Percentiles rank a stretch among this genome's conserved stretches.
Evolutionary conservation across 2,113 vertebrate genomes (phyloP).

Genomic region (Xenus cinereus): DNA sequence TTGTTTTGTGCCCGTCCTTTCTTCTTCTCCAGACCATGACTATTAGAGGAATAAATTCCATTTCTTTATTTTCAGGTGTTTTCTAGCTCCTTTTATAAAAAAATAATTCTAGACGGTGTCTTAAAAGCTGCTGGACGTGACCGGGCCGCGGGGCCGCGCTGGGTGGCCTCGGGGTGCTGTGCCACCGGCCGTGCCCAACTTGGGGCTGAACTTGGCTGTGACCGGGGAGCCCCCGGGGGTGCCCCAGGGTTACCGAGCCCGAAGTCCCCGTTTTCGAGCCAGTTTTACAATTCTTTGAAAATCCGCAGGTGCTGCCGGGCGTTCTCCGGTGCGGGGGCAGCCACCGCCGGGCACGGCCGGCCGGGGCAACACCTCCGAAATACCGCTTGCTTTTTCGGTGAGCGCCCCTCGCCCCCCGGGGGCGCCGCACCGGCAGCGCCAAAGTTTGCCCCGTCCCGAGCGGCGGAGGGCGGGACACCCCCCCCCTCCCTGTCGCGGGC

Average conservation of each 20-base stretch:
- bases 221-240: fast-evolving
- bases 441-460: background rate
- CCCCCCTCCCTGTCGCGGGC: too few relatives aligned
- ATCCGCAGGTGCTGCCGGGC: background rate
- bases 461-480: background rate
- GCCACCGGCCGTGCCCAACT: background rate
- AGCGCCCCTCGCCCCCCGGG: background rate
- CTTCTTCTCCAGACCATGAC: background rate
- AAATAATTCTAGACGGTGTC: fast-evolving
- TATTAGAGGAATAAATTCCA: fast-evolving
- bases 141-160: fast-evolving
- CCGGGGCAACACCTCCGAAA: fast-evolving
- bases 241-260: background rate
- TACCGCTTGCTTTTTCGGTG: too few relatives aligned
- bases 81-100: background rate
- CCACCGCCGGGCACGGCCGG: too few relatives aligned
- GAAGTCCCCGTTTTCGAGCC: too few relatives aligned
- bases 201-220: background rate
- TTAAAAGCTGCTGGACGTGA: fast-evolving
- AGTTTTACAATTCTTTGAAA: fast-evolving
- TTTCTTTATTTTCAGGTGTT: background rate
- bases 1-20: background rate
- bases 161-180: too few relatives aligned
- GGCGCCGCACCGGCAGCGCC: background rate
- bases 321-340: too few relatives aligned